Percentiles rank a stretch among this genome's conserved stretches.
phyloP scores from a whole-genome alignment of 2,888 invertebrate genomes.

The Tigriopus californicus region DNA sequence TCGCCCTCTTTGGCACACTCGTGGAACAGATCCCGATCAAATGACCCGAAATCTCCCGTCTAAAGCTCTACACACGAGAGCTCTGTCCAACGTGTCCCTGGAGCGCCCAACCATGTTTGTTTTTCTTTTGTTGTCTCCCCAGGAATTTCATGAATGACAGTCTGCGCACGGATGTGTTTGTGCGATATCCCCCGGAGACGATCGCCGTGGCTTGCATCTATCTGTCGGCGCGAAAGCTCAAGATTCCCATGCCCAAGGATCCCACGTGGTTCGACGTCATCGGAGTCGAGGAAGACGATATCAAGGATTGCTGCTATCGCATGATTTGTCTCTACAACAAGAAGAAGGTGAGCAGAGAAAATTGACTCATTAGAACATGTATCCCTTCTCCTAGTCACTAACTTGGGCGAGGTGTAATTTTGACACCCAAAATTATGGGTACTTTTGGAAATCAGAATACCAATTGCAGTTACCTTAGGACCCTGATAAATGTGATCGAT shows the following conservation, averaged over 20 bases:
- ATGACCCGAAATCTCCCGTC: not conserved
- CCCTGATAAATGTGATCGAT: too few relatives aligned
- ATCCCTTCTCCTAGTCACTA: too few relatives aligned
- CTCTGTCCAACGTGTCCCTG: too few relatives aligned
- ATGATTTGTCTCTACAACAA: slow-evolving; percentile 15
- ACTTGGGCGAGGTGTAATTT: too few relatives aligned
- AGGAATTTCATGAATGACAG: slow-evolving; percentile 99
- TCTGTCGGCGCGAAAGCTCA: slow-evolving; percentile 70
- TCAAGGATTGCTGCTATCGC: slow-evolving; percentile 14
- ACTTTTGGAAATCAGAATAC: too few relatives aligned
- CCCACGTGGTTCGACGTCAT: slow-evolving; percentile 50
- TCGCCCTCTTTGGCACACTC: too few relatives aligned
- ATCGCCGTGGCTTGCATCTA: slow-evolving; percentile 99
- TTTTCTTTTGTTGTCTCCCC: slow-evolving; percentile 20
- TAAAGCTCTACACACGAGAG: too few relatives aligned
- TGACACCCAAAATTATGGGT: too few relatives aligned
- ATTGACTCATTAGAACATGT: not conserved
- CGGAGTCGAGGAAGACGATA: slow-evolving; percentile 15
- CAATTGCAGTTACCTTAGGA: too few relatives aligned
- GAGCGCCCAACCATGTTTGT: too few relatives aligned
- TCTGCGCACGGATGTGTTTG: slow-evolving; percentile 84
- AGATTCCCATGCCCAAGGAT: slow-evolving; percentile 60
- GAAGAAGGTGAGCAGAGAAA: not conserved
- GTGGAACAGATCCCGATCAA: too few relatives aligned
- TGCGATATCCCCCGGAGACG: slow-evolving; percentile 84